These are phyloP conservation scores for Cephonodes hylas DNA, from an alignment of 2,888 invertebrate genomes.

Conservation along the genomic window DNA sequence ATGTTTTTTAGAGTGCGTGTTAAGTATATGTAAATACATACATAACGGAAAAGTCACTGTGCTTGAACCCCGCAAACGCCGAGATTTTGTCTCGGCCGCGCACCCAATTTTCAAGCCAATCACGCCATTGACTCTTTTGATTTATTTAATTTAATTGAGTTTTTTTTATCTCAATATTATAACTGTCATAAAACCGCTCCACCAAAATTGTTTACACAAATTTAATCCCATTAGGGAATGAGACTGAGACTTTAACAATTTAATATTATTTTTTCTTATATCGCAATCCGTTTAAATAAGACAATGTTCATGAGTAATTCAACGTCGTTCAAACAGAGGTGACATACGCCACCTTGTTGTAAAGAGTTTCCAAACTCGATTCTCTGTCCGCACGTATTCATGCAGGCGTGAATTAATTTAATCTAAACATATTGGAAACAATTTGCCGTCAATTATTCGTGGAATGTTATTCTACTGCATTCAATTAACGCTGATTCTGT, in stretches of 20 bases:
- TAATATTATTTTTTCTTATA: not conserved
- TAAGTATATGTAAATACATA: no score
- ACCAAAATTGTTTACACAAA: not conserved
- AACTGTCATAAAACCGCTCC: not conserved
- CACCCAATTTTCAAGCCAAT: no score
- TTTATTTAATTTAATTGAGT: no score
- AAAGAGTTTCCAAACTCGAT: conserved; percentile 11
- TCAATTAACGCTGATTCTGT: no score
- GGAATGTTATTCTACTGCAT: not conserved
- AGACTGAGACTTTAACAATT: not conserved
- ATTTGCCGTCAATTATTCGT: not conserved
- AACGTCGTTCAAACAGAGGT: conserved; percentile 7
- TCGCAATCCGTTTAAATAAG: not conserved
- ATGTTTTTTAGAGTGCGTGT: no score
- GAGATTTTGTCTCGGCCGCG: no score
- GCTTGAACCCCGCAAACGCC: no score
- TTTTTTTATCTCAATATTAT: no score
- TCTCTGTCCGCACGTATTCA: conserved; percentile 11
- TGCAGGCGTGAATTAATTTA: conserved; percentile 9
- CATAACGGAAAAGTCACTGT: no score
- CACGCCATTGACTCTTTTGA: no score
- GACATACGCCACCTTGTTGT: conserved; percentile 3
- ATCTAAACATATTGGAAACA: not conserved
- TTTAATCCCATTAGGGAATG: not conserved
- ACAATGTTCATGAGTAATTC: not conserved